These are phyloP conservation scores for Kobus ellipsiprymnus DNA, from an alignment of 2,113 vertebrate genomes.

Conservation along the genomic window DNA sequence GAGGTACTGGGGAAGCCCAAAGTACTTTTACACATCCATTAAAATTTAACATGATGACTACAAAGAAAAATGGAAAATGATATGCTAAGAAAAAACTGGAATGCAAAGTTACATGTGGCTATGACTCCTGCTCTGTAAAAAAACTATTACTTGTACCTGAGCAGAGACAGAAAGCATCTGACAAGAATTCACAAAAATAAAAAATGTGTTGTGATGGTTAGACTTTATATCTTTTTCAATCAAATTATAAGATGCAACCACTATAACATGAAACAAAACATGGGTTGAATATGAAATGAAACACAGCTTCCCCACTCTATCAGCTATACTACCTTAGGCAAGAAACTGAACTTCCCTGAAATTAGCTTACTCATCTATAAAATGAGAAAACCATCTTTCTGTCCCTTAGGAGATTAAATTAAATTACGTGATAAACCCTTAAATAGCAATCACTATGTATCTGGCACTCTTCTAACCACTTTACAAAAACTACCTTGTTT, in stretches of 20 bases:
- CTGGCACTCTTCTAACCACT: not conserved
- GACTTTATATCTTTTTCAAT: not conserved
- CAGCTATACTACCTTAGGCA: not conserved
- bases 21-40: constrained; percentile 50
- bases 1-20: not conserved
- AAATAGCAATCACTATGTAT: not conserved
- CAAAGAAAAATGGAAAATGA: constrained; percentile 48
- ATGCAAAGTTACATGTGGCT: not conserved
- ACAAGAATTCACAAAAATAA: not conserved
- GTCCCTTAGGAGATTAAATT: not conserved
- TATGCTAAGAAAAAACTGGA: constrained; percentile 25
- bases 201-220: not conserved
- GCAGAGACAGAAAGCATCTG: not conserved
- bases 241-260: not conserved
- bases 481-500: not conserved
- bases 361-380: not conserved
- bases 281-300: not conserved
- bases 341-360: not conserved
- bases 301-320: not conserved
- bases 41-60: constrained; percentile 41
- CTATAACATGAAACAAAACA: not conserved
- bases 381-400: not conserved
- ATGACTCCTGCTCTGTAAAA: not conserved
- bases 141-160: not conserved
- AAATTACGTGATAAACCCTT: not conserved